Percentiles rank a stretch among this genome's conserved stretches.
Evolutionary conservation across 2,797 vertebrate genomes (phyloP).

Genomic region (Chaetodon trifasciatus): DNA sequence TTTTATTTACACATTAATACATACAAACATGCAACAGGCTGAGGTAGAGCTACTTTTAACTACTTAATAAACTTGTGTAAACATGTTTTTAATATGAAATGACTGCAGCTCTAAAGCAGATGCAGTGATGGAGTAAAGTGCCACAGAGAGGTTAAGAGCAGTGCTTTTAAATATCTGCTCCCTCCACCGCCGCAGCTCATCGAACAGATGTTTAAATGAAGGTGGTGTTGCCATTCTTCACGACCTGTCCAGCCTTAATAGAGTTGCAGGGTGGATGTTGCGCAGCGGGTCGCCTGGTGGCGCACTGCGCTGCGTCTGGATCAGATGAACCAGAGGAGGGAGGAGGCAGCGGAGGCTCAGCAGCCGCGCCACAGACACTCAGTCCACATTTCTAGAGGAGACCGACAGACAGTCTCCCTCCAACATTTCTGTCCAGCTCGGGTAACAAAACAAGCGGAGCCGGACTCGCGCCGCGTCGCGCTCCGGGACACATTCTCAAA

Average conservation of each 20-base stretch:
- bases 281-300: conserved; percentile 64
- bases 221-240: background rate
- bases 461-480: conserved; percentile 46
- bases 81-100: too few relatives aligned
- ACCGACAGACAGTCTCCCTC: conserved; percentile 34
- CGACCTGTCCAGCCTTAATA: background rate
- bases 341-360: conserved; percentile 44
- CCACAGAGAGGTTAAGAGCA: too few relatives aligned
- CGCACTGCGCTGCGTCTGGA: conserved; percentile 46
- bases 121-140: too few relatives aligned
- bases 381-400: conserved; percentile 54
- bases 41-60: too few relatives aligned
- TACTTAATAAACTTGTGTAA: too few relatives aligned
- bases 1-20: too few relatives aligned
- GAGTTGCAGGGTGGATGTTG: background rate
- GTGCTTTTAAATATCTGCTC: background rate
- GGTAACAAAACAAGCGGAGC: conserved; percentile 60
- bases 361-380: conserved; percentile 50
- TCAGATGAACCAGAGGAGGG: conserved; percentile 31
- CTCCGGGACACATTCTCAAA: conserved; percentile 29
- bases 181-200: too few relatives aligned
- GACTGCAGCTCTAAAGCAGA: too few relatives aligned
- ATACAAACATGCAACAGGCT: too few relatives aligned
- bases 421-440: conserved; percentile 55
- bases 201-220: background rate